Evolutionary conservation across 1,140 invertebrate species (phyloP), one percentile per base, ranked within the genome.

Genomic region (Bradysia coprophila): DNA sequence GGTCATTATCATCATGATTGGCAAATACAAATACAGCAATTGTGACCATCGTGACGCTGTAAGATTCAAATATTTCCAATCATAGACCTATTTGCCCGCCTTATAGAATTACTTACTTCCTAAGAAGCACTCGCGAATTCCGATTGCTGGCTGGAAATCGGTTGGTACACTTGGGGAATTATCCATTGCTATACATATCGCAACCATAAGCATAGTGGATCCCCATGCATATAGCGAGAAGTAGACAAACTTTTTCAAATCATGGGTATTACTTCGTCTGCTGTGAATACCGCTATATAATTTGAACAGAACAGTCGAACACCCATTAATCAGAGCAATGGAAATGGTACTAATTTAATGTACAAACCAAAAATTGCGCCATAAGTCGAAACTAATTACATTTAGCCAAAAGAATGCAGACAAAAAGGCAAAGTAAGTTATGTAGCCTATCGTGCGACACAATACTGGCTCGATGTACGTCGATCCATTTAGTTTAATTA

Each of bases 331-430:
- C n/a, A n/a, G n/a, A n/a, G n/a, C n/a, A n/a, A n/a, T n/a, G n/a
- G n/a, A n/a, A n/a, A n/a, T n/a, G n/a, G n/a, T n/a, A n/a, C n/a
- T n/a, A n/a, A n/a, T n/a, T n/a, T n/a, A n/a, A n/a, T n/a, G n/a
- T n/a, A n/a, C n/a, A n/a, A n/a, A n/a, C n/a, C n/a, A n/a, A n/a
- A 78, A 78, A 42, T 81, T 81, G 51, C 73, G 71, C 68, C 74
- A 83, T 42, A 83, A 70, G 51, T 85, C 80, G 48, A 79, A 74
- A 46, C 80, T 78, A 63, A 84, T 79, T 11, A 81, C 69, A 48
- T 74, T 78, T 48, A 85, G 72, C 81, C 81, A 87, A 43, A 78
- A 74, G 56, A 84, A 85, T 45, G 77, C 75, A 1, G 73, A 62
- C 51, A 83, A 66, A 58, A 82, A 81, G 46, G 74, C 75, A 58